Evolutionary conservation across 2,888 invertebrate species (phyloP).

Genomic region (Acanthoscelides obtectus): DNA sequence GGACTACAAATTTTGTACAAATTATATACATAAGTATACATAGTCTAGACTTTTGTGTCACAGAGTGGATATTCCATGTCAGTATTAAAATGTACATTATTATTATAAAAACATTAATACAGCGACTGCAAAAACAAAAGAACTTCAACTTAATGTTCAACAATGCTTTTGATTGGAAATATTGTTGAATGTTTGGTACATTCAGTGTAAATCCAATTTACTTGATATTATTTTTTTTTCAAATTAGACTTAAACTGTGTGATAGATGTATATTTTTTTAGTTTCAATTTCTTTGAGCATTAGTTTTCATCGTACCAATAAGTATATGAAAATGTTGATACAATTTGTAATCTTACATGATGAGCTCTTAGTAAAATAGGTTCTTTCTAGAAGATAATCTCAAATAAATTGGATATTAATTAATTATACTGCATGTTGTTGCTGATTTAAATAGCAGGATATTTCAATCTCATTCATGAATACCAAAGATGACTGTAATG

Average conservation of each 20-base stretch:
- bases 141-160: too few relatives aligned
- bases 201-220: too few relatives aligned
- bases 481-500: constrained; percentile 39
- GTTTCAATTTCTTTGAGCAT: too few relatives aligned
- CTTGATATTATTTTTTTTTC: too few relatives aligned
- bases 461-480: constrained; percentile 18
- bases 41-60: background rate
- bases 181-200: too few relatives aligned
- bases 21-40: background rate
- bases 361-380: background rate
- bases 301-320: too few relatives aligned
- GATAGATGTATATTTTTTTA: too few relatives aligned
- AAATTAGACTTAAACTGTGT: too few relatives aligned
- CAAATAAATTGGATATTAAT: background rate
- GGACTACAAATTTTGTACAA: background rate
- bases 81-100: background rate
- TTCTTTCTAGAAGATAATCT: background rate
- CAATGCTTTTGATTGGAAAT: too few relatives aligned
- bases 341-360: too few relatives aligned
- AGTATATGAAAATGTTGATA: too few relatives aligned
- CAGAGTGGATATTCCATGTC: background rate
- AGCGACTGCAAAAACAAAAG: too few relatives aligned
- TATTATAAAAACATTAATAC: background rate
- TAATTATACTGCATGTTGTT: background rate
- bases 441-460: background rate